phyloP scores from a whole-genome alignment of 1,140 invertebrate species.

The Anagrus nilaparvatae region DNA sequence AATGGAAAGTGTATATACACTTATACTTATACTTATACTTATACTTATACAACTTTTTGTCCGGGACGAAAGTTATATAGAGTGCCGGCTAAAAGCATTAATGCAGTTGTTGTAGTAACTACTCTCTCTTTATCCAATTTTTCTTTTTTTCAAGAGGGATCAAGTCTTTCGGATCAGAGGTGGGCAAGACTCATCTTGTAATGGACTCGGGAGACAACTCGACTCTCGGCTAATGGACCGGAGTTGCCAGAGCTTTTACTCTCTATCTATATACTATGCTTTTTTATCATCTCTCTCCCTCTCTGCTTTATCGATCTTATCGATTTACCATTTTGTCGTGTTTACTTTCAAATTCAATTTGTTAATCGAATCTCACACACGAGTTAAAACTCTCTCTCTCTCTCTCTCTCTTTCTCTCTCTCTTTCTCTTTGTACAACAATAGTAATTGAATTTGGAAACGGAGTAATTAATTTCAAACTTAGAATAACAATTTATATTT shows the following conservation, averaged over 20 bases:
- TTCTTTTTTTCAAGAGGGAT: background rate
- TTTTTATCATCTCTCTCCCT: no score
- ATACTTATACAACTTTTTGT: conserved; percentile 17
- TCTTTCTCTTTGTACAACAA: conserved; percentile 27
- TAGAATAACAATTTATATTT: no score
- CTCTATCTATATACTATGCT: no score
- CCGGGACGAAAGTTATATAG: conserved; percentile 5
- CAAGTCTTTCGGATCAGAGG: conserved; percentile 19
- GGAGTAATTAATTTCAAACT: no score
- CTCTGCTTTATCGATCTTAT: no score
- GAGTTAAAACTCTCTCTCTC: background rate
- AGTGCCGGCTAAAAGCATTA: conserved; percentile 15
- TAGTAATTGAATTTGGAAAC: no score
- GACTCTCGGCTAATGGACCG: conserved; percentile 44
- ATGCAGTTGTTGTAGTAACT: conserved; percentile 11
- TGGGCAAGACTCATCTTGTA: conserved; percentile 41
- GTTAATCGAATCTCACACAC: background rate
- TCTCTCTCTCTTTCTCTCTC: conserved; percentile 3
- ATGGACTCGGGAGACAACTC: conserved; percentile 45
- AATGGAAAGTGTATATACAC: conserved; percentile 16
- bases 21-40: no score
- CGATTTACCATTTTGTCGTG: no score
- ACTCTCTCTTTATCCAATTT: background rate
- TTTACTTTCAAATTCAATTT: background rate
- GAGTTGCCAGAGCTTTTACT: no score